Evolutionary conservation across 2,113 vertebrate genomes (phyloP), one percentile per base, ranked within the genome.

Genomic region (Lampris megalopsis): DNA sequence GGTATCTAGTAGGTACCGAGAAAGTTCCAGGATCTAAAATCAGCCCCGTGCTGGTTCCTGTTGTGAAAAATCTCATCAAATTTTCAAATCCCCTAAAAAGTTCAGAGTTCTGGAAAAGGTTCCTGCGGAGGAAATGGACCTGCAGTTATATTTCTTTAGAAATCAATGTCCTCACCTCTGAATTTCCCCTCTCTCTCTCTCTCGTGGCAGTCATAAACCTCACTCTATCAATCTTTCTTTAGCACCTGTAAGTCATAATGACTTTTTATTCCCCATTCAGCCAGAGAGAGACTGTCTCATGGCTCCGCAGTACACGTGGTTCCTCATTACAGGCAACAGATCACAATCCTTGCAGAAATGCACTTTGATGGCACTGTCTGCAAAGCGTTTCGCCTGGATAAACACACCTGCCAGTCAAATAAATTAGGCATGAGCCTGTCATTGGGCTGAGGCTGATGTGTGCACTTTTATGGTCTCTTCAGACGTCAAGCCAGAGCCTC

Each of bases 371-470:
- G 78, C 37, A 74, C 56, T 79, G 85, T 65, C 76, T 86, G 80
- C 81, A 82, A 63, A 77, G 80, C 80, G 84, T 83, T 84, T 84
- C 80, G 83, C 82, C 67, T 79, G 78, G 73, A 85, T 87, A 84
- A 91, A 86, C 82, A 77, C 88, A 89, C 86, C 91, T 91, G 88
- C 64, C 90, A 75, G 79, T 90, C 80, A 88, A 66, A 64, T 72
- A 68, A 72, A 76, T 86, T 70, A 77, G 80, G 68, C 82, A 86
- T 79, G 76, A 79, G 78, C 63, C 80, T 71, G 81, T 88, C 77
- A 81, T 65, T 75, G 82, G 63, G 77, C 77, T 81, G 75, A 69
- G 62, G 77, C 7, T 37, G 3, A 3, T 36, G 43, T 50, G 63
- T 50, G 63, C 42, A 49, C 24, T 68, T 37, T 70, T 60, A 36